A percentile compares a stretch with the other conserved stretches of the same genome.
Evolutionary conservation across 2,113 vertebrate species (phyloP).

Genomic region (Mugil cephalus): DNA sequence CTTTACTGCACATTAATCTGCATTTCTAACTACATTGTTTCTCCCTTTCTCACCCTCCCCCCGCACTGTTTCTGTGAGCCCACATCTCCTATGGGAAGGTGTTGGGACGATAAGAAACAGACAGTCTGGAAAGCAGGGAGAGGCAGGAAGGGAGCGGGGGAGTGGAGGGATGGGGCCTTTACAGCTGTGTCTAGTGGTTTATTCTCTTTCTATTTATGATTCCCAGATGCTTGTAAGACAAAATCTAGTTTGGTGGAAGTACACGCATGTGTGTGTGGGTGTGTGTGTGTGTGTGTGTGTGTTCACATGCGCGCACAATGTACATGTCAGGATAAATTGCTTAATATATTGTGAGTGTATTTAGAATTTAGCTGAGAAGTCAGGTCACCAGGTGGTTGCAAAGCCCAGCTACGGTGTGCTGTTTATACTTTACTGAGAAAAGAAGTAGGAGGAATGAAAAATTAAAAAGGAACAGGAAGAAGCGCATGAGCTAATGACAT

Average conservation of each 20-base stretch:
- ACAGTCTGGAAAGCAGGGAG: conserved; percentile 68
- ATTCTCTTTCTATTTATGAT: conserved; percentile 60
- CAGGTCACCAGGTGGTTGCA: conserved; percentile 19
- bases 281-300: too few relatives aligned
- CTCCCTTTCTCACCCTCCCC: conserved; percentile 39
- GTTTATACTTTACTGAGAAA: conserved; percentile 13
- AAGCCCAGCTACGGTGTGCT: not conserved
- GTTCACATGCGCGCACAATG: not conserved
- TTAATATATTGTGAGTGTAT: conserved; percentile 1
- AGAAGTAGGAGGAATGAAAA: not conserved
- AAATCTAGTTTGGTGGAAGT: conserved; percentile 26
- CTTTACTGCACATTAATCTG: conserved; percentile 40
- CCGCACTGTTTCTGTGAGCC: conserved; percentile 35
- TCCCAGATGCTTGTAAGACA: conserved; percentile 70
- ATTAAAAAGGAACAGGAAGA: conserved; percentile 12
- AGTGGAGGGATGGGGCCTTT: conserved; percentile 34
- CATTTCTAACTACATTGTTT: conserved; percentile 40
- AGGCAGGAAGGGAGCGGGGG: conserved; percentile 58
- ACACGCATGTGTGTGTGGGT: conserved; percentile 15
- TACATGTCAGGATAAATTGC: conserved; percentile 8
- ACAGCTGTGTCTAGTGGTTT: conserved; percentile 59
- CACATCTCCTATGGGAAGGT: conserved; percentile 76
- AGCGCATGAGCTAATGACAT: conserved; percentile 6
- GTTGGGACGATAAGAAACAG: conserved; percentile 76
- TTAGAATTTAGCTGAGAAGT: not conserved